Percentiles rank a stretch among this genome's conserved stretches.
These are phyloP conservation scores for Drosophila algonquin DNA, from an alignment of 2,888 invertebrate species.

Conservation along the genomic window DNA sequence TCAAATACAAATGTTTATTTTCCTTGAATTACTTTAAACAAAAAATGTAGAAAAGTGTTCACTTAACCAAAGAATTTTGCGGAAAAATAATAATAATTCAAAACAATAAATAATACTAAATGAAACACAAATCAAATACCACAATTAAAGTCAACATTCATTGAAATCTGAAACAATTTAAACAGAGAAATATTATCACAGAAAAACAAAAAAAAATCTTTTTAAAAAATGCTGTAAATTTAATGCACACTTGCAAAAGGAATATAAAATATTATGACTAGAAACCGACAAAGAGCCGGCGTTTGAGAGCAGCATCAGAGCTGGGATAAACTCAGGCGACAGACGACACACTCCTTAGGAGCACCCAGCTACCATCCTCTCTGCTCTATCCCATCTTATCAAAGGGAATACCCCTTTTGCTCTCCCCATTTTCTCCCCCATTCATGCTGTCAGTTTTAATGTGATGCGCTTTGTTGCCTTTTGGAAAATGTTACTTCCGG, in stretches of 20 bases:
- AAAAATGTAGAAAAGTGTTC: not conserved
- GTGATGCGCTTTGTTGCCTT: constrained; percentile 72
- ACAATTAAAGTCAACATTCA: not conserved
- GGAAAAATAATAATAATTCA: no score
- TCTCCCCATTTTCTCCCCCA: not conserved
- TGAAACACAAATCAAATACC: not conserved
- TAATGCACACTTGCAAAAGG: not conserved
- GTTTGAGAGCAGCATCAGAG: constrained; percentile 1
- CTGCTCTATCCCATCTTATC: constrained; percentile 4
- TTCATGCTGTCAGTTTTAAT: constrained; percentile 56
- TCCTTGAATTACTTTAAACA: not conserved
- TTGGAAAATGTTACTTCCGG: constrained; percentile 61
- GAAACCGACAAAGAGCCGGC: not conserved
- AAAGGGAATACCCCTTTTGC: constrained; percentile 20
- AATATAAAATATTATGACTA: constrained; percentile 22
- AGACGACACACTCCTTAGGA: constrained; percentile 6
- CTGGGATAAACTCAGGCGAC: constrained; percentile 14
- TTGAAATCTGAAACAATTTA: not conserved
- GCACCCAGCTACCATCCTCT: constrained; percentile 1
- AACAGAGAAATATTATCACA: not conserved
- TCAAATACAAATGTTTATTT: not conserved
- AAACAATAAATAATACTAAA: not conserved
- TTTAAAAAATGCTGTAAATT: not conserved
- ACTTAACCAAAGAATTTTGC: not conserved
- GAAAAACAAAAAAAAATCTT: not conserved